Evolutionary conservation across 2,797 vertebrate species (phyloP).

Genomic region (Lepidocolaptes lacrymiger): DNA sequence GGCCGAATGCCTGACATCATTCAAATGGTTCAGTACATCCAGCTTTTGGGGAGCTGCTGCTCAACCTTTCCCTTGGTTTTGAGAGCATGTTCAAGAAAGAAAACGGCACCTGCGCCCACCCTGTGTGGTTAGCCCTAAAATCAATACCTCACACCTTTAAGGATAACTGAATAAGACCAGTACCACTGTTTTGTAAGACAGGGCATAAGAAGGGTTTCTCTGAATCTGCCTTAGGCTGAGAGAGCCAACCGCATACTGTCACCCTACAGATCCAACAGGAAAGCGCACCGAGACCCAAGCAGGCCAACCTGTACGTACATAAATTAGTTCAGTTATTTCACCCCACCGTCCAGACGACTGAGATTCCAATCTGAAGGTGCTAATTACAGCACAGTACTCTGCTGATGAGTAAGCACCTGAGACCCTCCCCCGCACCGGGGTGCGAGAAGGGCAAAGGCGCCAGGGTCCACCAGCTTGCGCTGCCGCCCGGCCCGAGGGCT

Average conservation of each 20-base stretch:
- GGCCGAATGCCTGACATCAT: rapidly evolving
- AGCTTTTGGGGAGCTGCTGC: background rate
- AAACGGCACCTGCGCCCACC: rapidly evolving
- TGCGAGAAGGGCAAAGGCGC: background rate
- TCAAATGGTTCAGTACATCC: background rate
- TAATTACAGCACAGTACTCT: background rate
- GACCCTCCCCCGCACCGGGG: background rate
- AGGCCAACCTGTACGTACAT: background rate
- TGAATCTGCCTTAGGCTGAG: rapidly evolving
- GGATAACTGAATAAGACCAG: background rate
- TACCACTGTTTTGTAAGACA: rapidly evolving
- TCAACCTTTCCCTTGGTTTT: background rate
- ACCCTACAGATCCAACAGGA: background rate
- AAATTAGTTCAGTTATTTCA: background rate
- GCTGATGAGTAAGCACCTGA: no score
- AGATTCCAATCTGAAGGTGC: background rate
- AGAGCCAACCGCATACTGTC: background rate
- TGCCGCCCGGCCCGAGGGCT: background rate
- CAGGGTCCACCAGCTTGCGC: background rate
- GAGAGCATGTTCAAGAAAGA: rapidly evolving
- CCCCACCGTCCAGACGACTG: background rate
- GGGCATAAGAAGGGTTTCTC: rapidly evolving
- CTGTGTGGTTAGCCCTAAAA: rapidly evolving
- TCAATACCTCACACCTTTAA: rapidly evolving
- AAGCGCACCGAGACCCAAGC: rapidly evolving